These are phyloP conservation scores for Lasiommata megera DNA, from an alignment of 2,888 invertebrate species.

Conservation along the genomic window DNA sequence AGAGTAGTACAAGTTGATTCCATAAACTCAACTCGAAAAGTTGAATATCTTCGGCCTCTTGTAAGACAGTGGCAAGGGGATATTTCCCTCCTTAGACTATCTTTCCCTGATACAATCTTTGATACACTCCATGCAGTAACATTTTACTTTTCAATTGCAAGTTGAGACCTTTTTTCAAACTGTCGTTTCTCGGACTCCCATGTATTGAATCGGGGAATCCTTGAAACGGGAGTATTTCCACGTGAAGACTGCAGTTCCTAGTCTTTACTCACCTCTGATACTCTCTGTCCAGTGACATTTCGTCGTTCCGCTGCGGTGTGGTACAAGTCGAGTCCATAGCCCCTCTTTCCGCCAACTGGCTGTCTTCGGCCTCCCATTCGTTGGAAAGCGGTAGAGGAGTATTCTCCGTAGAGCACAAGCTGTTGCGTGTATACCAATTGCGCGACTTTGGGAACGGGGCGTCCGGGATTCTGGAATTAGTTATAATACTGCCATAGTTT, in stretches of 20 bases:
- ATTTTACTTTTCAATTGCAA: too few species aligned
- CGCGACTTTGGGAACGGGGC: conserved; percentile 42
- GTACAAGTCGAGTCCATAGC: conserved; percentile 25
- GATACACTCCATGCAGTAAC: too few species aligned
- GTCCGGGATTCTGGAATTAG: conserved; percentile 48
- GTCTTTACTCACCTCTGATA: conserved; percentile 65
- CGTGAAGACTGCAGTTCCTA: too few species aligned
- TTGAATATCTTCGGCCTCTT: too few species aligned
- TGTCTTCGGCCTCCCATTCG: conserved; percentile 67
- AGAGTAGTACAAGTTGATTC: not conserved
- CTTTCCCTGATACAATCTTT: too few species aligned
- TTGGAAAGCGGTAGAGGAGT: conserved; percentile 40
- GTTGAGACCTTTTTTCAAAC: too few species aligned
- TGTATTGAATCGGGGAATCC: too few species aligned
- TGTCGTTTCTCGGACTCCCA: too few species aligned
- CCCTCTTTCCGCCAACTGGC: conserved; percentile 34
- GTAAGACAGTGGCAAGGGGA: too few species aligned
- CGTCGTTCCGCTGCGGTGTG: conserved; percentile 47
- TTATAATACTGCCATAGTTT: not conserved
- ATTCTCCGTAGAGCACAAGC: conserved; percentile 41
- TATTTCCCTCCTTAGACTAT: too few species aligned
- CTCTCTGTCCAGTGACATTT: conserved; percentile 57
- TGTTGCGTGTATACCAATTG: conserved; percentile 58
- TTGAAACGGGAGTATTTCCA: too few species aligned
- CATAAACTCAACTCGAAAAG: too few species aligned